Conservation (phyloP, 2,888 invertebrate species). For the Celastrina argiolus region DNA sequence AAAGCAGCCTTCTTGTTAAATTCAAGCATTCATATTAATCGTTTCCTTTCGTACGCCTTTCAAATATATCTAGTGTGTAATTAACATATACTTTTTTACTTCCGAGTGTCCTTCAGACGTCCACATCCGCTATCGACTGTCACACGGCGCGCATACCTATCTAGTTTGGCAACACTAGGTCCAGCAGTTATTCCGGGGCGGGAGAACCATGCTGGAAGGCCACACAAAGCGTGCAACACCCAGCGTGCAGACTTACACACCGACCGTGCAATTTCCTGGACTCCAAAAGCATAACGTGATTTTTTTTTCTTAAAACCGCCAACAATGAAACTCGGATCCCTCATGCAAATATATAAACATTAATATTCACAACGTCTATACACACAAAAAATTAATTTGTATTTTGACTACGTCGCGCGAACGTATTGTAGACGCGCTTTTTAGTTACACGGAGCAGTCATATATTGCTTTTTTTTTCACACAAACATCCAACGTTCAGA, state of each 20-base stretch:
- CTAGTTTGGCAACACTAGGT: slow-evolving; percentile 39
- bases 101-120: slow-evolving; percentile 24
- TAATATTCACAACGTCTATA: slow-evolving; percentile 23
- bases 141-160: slow-evolving; percentile 26
- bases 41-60: slow-evolving; percentile 27
- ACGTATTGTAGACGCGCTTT: slow-evolving; percentile 39
- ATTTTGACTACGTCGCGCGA: slow-evolving; percentile 40
- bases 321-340: not conserved
- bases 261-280: slow-evolving; percentile 42
- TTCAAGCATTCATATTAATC: slow-evolving; percentile 26
- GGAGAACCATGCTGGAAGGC: slow-evolving; percentile 56
- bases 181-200: slow-evolving; percentile 55
- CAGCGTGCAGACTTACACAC: slow-evolving; percentile 36
- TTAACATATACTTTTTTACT: slow-evolving; percentile 21
- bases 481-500: slow-evolving; percentile 62
- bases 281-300: slow-evolving; percentile 36
- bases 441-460: slow-evolving; percentile 48
- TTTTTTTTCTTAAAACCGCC: slow-evolving; percentile 6
- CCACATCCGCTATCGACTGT: slow-evolving; percentile 17
- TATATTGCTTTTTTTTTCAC: slow-evolving; percentile 52
- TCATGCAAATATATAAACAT: slow-evolving; percentile 20
- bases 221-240: slow-evolving; percentile 66
- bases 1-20: slow-evolving; percentile 27
- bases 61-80: slow-evolving; percentile 23
- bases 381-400: slow-evolving; percentile 44